phyloP scores from a whole-genome alignment of 1,140 invertebrate genomes.

The Leptinotarsa defecta region DNA sequence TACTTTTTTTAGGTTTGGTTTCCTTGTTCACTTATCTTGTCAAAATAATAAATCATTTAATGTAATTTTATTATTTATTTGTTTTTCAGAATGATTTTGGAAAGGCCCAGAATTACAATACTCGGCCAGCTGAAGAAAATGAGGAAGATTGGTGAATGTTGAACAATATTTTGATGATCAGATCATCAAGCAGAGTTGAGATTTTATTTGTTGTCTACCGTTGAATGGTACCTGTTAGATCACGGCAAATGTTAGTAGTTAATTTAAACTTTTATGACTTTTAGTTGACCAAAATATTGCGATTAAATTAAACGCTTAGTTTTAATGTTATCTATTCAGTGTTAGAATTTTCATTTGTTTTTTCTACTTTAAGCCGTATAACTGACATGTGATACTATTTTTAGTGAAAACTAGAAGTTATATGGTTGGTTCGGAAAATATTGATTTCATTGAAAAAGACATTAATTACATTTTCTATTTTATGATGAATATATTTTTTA shows the following conservation, averaged over 20 bases:
- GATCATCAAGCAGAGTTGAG: neutral
- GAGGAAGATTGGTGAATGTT: conserved; percentile 48
- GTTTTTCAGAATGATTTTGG: conserved; percentile 45
- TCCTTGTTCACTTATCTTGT: neutral
- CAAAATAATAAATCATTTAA: conserved; percentile 10
- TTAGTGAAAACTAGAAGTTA: conserved; percentile 27
- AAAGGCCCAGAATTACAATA: conserved; percentile 37
- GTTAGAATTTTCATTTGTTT: conserved; percentile 19
- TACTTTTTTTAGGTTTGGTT: neutral
- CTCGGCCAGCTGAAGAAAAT: conserved; percentile 36
- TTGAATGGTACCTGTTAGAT: neutral
- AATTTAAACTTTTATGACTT: conserved; percentile 5
- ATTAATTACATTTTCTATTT: conserved; percentile 21
- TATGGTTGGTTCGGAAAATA: conserved; percentile 23
- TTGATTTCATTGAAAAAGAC: conserved; percentile 9
- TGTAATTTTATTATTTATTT: conserved; percentile 18
- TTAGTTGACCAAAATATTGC: conserved; percentile 12
- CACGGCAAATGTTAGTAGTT: neutral
- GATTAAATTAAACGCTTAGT: neutral
- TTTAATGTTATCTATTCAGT: conserved; percentile 1
- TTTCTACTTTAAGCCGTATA: conserved; percentile 30
- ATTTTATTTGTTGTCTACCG: neutral
- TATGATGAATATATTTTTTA: neutral
- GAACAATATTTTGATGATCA: neutral
- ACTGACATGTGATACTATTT: conserved; percentile 35